Conservation (phyloP, 2,113 vertebrate genomes). For the Trogon melanurus region DNA sequence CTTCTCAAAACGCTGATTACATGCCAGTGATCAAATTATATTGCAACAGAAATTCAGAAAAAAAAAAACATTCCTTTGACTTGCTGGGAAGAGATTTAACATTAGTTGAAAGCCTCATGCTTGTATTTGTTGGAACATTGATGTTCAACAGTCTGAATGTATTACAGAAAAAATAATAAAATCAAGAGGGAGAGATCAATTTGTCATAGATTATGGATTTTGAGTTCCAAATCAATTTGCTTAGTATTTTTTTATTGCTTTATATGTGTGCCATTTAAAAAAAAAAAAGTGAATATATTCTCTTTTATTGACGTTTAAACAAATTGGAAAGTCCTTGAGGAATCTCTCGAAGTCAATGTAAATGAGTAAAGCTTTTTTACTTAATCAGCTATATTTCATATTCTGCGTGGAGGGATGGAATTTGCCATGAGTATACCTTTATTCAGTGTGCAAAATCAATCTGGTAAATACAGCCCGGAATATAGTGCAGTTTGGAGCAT, state of each 20-base stretch:
- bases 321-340: slow-evolving; percentile 1
- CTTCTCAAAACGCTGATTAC: not conserved
- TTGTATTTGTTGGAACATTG: not conserved
- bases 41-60: not conserved
- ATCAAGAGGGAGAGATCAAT: not conserved
- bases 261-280: not conserved
- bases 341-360: not conserved
- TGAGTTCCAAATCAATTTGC: not conserved
- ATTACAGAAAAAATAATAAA: not conserved
- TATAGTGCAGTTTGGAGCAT: not conserved
- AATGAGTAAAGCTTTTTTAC: not conserved
- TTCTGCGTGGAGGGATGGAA: not conserved
- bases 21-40: not conserved
- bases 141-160: not conserved
- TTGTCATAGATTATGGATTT: not conserved
- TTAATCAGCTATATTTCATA: not conserved
- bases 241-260: not conserved
- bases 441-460: not conserved
- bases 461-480: slow-evolving; percentile 4
- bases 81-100: not conserved
- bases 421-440: not conserved
- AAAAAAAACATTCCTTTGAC: not conserved
- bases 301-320: not conserved
- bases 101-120: not conserved
- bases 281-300: not conserved